Evolutionary conservation across 2,797 vertebrate genomes (phyloP), one percentile per base, ranked within the genome.

Genomic region (Heterohyrax brucei): DNA sequence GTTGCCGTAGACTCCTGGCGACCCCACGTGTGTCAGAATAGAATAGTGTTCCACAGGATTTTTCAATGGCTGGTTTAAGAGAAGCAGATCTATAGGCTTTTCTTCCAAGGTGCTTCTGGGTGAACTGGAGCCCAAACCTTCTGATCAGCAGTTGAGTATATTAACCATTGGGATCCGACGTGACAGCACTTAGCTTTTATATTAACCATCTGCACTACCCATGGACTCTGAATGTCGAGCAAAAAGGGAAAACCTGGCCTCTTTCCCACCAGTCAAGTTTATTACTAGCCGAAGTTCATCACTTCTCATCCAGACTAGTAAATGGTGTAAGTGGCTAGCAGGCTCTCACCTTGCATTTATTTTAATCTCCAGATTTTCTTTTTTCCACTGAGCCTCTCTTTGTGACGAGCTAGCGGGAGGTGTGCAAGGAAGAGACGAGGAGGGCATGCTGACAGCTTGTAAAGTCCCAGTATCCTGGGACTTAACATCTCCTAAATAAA

Each of bases 401-500:
- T 39, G 72, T 53, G 70, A 87, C 16, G 1, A 0, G 12, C 33
- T 81, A 9, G 56, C 46, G 61, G 28, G 5, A 78, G 70, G 18
- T 76, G 22, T 82, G 82, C 1, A 26, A 86, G 18, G 53, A 89
- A 93, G 87, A 94, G 89, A 96, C 94, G 92, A 62, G 56, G 53
- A 88, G 48, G 50, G 68, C 56, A 56, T 78, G 33, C 82, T 75
- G 79, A 64, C 30, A 85, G 84, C 59, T 93, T 44, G 21, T 91
- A 97, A 98, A 98, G 97, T 72, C 93, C 94, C 80, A 3, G 59
- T 10, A 92, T 95, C 62, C 80, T 61, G 70, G 96, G 97, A 98
- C 90, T 97, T 93, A 80, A 61, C 94, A 78, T 98, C 95, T 97
- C 97, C 98, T 97, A 98, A 98, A 98, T 98, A 97, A 24, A 95